Evolutionary conservation across 2,113 vertebrate species (phyloP).

Genomic region (Narcine bancroftii): DNA sequence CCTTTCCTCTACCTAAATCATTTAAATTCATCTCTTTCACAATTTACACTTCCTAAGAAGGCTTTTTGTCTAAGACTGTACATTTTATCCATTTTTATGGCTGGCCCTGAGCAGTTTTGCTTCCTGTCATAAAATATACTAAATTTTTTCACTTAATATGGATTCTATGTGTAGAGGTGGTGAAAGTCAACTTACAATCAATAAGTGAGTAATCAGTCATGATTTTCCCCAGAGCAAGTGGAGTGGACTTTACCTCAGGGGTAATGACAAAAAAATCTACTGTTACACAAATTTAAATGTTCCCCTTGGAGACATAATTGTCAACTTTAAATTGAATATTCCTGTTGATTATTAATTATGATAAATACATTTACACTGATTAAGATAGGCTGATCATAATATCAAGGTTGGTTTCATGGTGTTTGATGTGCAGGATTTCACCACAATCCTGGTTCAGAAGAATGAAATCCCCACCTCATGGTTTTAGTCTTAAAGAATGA

Average conservation of each 20-base stretch:
- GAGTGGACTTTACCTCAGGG: neutral
- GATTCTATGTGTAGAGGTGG: neutral
- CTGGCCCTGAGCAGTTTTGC: neutral
- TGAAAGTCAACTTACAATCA: constrained; percentile 14
- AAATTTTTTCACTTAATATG: neutral
- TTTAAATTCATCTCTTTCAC: constrained; percentile 1
- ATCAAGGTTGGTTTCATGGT: neutral
- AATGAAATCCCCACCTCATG: neutral
- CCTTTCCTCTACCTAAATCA: constrained; percentile 12
- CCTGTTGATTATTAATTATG: neutral
- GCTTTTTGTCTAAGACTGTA: constrained; percentile 16
- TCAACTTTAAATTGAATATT: constrained; percentile 21
- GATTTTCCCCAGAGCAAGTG: neutral
- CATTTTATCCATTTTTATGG: constrained; percentile 30
- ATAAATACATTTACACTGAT: neutral
- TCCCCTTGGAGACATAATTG: neutral
- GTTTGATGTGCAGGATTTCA: neutral
- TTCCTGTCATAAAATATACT: constrained; percentile 21
- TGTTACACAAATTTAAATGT: constrained; percentile 8
- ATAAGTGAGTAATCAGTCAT: constrained; percentile 9
- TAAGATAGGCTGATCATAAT: neutral
- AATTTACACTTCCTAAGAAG: constrained; percentile 29
- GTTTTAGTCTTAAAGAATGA: neutral
- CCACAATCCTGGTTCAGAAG: neutral
- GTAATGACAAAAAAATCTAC: constrained; percentile 3